These are phyloP conservation scores for Neoaliturus tenellus DNA, from an alignment of 2,888 invertebrate genomes.

Conservation along the genomic window DNA sequence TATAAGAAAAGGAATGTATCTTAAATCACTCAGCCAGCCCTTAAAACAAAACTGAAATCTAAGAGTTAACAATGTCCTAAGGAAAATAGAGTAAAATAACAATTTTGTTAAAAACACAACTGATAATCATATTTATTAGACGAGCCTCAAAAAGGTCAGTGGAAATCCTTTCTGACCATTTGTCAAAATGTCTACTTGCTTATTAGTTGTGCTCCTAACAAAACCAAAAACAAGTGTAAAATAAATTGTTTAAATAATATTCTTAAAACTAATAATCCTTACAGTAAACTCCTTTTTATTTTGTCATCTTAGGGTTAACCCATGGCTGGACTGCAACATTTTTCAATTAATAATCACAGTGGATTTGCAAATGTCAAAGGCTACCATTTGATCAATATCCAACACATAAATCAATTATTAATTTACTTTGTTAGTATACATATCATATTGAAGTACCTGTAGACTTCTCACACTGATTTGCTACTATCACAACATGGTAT, in stretches of 20 bases:
- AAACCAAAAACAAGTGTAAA: not conserved
- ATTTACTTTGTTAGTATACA: too few species aligned
- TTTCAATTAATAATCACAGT: not conserved
- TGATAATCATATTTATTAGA: not conserved
- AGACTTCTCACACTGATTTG: too few species aligned
- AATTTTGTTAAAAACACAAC: not conserved
- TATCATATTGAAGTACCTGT: too few species aligned
- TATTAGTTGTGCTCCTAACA: not conserved
- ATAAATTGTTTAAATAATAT: not conserved
- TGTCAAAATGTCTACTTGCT: not conserved
- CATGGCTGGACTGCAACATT: not conserved
- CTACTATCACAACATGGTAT: too few species aligned
- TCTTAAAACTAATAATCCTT: not conserved
- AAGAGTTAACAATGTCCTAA: not conserved
- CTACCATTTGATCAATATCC: too few species aligned
- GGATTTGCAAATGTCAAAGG: too few species aligned
- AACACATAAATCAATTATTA: too few species aligned
- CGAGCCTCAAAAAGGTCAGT: not conserved
- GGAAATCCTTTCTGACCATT: slow-evolving; percentile 25
- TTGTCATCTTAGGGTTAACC: not conserved
- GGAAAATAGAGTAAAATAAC: not conserved
- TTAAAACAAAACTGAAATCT: not conserved
- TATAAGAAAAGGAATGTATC: not conserved
- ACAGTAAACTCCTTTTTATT: not conserved
- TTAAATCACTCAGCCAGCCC: not conserved